A percentile compares a stretch with the other conserved stretches of the same genome.
phyloP scores from a whole-genome alignment of 2,797 vertebrate species.

The Cyprinodon diabolis region DNA sequence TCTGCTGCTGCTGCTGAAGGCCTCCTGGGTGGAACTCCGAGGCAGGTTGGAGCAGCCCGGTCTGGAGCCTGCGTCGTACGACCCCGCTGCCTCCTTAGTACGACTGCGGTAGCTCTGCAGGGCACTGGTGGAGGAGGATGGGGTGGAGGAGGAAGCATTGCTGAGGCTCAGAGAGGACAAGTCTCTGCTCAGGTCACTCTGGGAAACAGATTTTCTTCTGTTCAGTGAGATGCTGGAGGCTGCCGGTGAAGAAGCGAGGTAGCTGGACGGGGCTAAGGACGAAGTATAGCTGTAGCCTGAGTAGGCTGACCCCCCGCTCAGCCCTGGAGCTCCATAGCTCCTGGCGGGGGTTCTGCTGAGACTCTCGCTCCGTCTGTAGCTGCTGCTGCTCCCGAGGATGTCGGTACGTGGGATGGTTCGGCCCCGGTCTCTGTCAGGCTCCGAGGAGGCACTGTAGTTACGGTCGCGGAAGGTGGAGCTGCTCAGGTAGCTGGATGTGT shows the following conservation, averaged over 20 bases:
- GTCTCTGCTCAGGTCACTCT: slow-evolving; percentile 91
- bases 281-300: slow-evolving; percentile 71
- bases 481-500: slow-evolving; percentile 84
- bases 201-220: slow-evolving; percentile 90
- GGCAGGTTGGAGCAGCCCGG: slow-evolving; percentile 65
- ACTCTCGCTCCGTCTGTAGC: slow-evolving; percentile 83
- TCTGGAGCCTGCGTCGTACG: slow-evolving; percentile 71
- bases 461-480: slow-evolving; percentile 68
- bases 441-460: slow-evolving; percentile 84
- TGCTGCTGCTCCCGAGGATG: slow-evolving; percentile 74
- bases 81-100: slow-evolving; percentile 77
- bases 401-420: slow-evolving; percentile 84
- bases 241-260: slow-evolving; percentile 80
- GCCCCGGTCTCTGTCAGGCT: slow-evolving; percentile 83
- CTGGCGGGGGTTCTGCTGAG: slow-evolving; percentile 81
- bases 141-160: slow-evolving; percentile 71
- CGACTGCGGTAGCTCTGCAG: slow-evolving; percentile 85
- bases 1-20: slow-evolving; percentile 73
- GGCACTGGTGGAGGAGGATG: slow-evolving; percentile 77
- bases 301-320: slow-evolving; percentile 85
- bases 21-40: slow-evolving; percentile 79
- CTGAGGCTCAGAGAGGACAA: slow-evolving; percentile 84
- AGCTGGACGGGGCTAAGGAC: slow-evolving; percentile 78
- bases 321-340: slow-evolving; percentile 75
- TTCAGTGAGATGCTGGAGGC: slow-evolving; percentile 78